phyloP scores from a whole-genome alignment of 2,888 invertebrate species.

The Lottia scabra region DNA sequence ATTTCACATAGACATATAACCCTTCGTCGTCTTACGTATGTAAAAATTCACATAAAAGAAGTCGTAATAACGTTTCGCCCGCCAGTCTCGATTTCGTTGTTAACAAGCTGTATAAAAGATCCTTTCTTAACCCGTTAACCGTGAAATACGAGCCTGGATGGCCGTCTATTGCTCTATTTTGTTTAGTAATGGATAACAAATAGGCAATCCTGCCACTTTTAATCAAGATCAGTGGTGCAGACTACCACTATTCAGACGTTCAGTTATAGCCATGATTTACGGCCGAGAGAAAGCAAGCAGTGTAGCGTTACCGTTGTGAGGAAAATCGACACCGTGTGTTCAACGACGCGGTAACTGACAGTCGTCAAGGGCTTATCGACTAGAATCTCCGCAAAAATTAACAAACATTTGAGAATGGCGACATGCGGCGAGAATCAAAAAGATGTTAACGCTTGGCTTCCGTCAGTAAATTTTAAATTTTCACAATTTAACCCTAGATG shows the following conservation, averaged over 20 bases:
- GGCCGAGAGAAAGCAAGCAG: neutral
- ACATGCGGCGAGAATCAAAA: neutral
- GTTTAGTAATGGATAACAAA: constrained; percentile 7
- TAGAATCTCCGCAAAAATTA: neutral
- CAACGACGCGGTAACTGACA: constrained; percentile 1
- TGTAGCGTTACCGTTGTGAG: neutral
- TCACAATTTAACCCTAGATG: neutral
- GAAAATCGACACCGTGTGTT: neutral
- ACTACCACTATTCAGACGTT: neutral
- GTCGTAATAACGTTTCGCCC: neutral
- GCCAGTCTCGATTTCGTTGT: constrained; percentile 1
- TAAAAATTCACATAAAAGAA: neutral
- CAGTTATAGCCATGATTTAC: constrained; percentile 1
- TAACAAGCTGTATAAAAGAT: neutral
- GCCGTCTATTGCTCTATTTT: neutral
- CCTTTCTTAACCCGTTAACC: neutral
- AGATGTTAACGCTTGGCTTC: neutral
- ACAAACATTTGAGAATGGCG: neutral
- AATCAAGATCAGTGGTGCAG: constrained; percentile 4
- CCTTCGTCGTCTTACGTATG: too few species aligned
- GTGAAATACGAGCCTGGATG: constrained; percentile 1
- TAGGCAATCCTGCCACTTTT: constrained; percentile 5
- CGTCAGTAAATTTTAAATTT: neutral
- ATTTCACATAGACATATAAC: too few species aligned
- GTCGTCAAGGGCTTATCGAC: constrained; percentile 6